Conservation (phyloP, 35 echinoderm and acorn worm species). For the Amphiura filiformis region DNA sequence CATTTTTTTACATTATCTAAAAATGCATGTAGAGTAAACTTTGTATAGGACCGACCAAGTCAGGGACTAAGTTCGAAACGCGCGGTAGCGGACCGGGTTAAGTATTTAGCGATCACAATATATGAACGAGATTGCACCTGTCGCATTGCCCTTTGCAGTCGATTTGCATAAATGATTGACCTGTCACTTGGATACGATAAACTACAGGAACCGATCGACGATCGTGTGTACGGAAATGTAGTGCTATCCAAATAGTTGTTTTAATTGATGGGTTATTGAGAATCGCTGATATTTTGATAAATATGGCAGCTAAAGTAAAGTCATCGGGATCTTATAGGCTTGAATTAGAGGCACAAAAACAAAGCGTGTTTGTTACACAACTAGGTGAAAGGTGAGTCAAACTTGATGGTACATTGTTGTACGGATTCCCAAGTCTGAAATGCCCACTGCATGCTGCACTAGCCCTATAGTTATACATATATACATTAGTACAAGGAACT, state of each 20-base stretch:
- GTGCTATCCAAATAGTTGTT: neutral
- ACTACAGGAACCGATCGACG: neutral
- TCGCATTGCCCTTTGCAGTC: too few species aligned
- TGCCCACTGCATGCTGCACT: too few species aligned
- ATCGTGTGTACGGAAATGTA: neutral
- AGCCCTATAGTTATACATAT: neutral
- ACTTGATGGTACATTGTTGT: too few species aligned
- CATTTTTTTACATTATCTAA: too few species aligned
- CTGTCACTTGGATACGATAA: neutral
- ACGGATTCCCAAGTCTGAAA: neutral
- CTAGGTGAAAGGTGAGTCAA: slow-evolving; percentile 70
- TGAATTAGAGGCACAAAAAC: slow-evolving; percentile 81
- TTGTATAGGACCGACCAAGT: too few species aligned
- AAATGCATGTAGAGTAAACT: too few species aligned
- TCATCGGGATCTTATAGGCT: slow-evolving; percentile 61
- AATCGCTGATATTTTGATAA: neutral
- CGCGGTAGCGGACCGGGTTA: too few species aligned
- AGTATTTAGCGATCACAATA: neutral
- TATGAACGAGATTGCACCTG: neutral
- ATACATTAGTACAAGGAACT: too few species aligned
- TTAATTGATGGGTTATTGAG: neutral
- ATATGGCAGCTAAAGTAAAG: slow-evolving; percentile 28
- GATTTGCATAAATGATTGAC: neutral
- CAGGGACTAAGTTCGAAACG: too few species aligned
- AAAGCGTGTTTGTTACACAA: slow-evolving; percentile 95